These are phyloP conservation scores for Hylaea fasciaria DNA, from an alignment of 2,888 invertebrate genomes.

Conservation along the genomic window DNA sequence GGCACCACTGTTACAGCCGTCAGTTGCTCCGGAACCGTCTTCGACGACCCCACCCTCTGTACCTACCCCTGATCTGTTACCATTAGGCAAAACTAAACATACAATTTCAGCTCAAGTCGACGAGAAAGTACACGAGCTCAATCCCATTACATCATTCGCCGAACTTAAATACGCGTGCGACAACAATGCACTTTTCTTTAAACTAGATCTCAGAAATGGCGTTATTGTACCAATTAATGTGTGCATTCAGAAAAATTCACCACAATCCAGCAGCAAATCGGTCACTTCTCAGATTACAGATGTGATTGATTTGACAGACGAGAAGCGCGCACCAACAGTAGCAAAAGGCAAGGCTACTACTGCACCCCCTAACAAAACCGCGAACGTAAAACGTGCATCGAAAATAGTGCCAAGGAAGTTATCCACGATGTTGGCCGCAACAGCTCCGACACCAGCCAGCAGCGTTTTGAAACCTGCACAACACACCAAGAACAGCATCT, in stretches of 20 bases:
- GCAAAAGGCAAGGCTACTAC: constrained; percentile 8
- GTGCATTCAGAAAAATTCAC: constrained; percentile 56
- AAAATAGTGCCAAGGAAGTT: constrained; percentile 1
- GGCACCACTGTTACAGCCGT: neutral
- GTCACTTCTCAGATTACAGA: constrained; percentile 21
- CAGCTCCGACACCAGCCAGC: neutral
- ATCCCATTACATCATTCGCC: constrained; percentile 59
- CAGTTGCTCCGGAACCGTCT: neutral
- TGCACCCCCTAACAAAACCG: neutral
- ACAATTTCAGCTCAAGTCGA: constrained; percentile 21
- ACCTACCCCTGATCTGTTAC: constrained; percentile 5
- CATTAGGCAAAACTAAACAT: constrained; percentile 4
- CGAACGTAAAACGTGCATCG: neutral
- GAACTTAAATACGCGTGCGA: constrained; percentile 67
- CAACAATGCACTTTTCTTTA: constrained; percentile 64
- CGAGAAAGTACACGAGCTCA: constrained; percentile 40
- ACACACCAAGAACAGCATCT: too few relatives aligned
- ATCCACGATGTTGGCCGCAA: neutral
- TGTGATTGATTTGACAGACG: constrained; percentile 70
- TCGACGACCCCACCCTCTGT: neutral
- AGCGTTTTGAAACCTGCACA: neutral
- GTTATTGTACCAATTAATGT: constrained; percentile 65
- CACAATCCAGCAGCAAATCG: neutral
- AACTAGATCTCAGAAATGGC: constrained; percentile 64
- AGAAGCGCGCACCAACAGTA: constrained; percentile 30